These are phyloP conservation scores for Amniataba percoides DNA, from an alignment of 2,797 vertebrate genomes.

Conservation along the genomic window DNA sequence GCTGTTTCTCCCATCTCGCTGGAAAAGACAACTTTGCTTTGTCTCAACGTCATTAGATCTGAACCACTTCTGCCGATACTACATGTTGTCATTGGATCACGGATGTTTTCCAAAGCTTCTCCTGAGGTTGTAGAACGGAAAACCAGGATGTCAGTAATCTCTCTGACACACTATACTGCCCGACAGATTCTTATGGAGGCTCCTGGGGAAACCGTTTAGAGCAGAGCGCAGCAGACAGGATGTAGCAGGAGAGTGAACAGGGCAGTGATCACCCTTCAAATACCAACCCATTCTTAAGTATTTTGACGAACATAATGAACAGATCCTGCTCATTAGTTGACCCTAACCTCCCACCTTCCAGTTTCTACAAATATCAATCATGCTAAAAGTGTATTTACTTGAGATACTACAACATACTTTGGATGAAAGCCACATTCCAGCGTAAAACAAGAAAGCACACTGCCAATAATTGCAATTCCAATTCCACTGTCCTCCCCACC, in stretches of 20 bases:
- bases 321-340: background rate
- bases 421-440: conserved; percentile 11
- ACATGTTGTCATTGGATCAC: background rate
- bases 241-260: background rate
- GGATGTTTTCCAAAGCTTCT: conserved; percentile 5
- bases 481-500: conserved; percentile 21
- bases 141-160: conserved; percentile 50
- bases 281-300: background rate
- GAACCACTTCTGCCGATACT: conserved; percentile 13
- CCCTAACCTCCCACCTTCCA: background rate
- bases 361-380: background rate
- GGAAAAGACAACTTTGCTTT: background rate
- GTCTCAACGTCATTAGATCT: conserved; percentile 18
- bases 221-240: conserved; percentile 29
- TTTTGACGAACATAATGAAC: background rate
- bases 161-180: conserved; percentile 39
- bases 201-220: conserved; percentile 54
- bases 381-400: background rate
- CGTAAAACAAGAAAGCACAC: background rate
- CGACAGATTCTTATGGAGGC: conserved; percentile 22
- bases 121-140: conserved; percentile 21
- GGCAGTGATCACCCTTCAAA: conserved; percentile 2
- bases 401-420: background rate
- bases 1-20: conserved; percentile 4
- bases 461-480: conserved; percentile 21